Evolutionary conservation across 2,888 invertebrate species (phyloP).

Genomic region (Morpho deidamia): DNA sequence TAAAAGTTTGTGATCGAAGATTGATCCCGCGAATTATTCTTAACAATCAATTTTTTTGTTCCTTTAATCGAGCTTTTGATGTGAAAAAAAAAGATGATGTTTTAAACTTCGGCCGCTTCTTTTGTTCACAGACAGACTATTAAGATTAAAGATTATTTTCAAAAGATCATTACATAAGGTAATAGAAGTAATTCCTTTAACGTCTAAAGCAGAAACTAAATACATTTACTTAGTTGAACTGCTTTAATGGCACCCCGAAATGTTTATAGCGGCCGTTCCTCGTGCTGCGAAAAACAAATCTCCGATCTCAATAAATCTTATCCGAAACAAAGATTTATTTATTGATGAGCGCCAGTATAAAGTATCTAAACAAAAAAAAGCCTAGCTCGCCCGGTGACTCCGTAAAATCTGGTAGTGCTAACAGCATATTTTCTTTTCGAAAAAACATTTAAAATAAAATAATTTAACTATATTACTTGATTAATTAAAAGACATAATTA

Average conservation of each 20-base stretch:
- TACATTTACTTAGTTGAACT: conserved; percentile 49
- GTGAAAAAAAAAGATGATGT: background rate
- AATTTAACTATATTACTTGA: no score
- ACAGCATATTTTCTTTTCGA: no score
- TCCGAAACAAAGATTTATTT: conserved; percentile 17
- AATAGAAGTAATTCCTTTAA: conserved; percentile 55
- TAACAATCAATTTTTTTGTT: no score
- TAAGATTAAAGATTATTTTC: no score
- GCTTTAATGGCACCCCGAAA: conserved; percentile 61
- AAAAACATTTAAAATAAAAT: no score
- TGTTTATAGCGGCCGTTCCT: conserved; percentile 57
- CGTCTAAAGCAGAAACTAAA: conserved; percentile 52
- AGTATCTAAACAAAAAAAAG: background rate
- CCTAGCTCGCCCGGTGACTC: no score
- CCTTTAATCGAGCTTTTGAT: background rate
- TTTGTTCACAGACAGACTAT: no score
- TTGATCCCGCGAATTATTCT: no score
- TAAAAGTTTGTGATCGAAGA: no score
- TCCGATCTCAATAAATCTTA: conserved; percentile 27
- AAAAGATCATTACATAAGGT: conserved; percentile 22
- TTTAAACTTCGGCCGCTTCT: no score
- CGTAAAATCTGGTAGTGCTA: no score
- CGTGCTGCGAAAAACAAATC: conserved; percentile 54
- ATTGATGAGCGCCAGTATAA: conserved; percentile 8
- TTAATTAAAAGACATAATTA: no score